Evolutionary conservation across 30 jellyfish, hydroid and myxozoan genomes (phyloP).

Genomic region (Sanderia malayensis): DNA sequence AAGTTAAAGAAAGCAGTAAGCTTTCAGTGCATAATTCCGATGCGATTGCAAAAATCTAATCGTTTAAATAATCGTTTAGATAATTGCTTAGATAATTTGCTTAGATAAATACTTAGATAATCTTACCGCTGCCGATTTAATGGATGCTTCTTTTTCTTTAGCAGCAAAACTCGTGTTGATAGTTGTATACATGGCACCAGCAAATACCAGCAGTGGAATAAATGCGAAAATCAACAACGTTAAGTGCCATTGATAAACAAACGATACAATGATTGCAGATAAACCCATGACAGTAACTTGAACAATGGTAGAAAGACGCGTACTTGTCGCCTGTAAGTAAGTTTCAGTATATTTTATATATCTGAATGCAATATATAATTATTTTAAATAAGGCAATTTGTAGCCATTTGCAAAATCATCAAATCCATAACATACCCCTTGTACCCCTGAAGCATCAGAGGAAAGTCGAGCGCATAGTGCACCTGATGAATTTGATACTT

Average conservation of each 20-base stretch:
- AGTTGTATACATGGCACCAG: slow-evolving; percentile 90
- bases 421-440: slow-evolving; percentile 59
- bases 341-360: background rate
- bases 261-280: slow-evolving; percentile 73
- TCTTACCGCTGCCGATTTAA: slow-evolving; percentile 76
- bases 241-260: slow-evolving; percentile 70
- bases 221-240: slow-evolving; percentile 76
- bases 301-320: slow-evolving; percentile 71
- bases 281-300: slow-evolving; percentile 93
- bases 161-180: slow-evolving; percentile 87
- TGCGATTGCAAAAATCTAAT: too few relatives aligned
- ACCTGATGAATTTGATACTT: slow-evolving; percentile 74
- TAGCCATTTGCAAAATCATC: background rate
- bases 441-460: slow-evolving; percentile 84
- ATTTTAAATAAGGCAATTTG: background rate
- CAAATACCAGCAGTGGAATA: slow-evolving; percentile 68
- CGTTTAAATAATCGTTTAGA: too few relatives aligned
- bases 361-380: background rate
- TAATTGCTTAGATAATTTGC: too few relatives aligned
- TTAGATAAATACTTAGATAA: too few relatives aligned
- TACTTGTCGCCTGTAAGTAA: slow-evolving; percentile 81
- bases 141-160: slow-evolving; percentile 53
- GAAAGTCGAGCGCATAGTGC: slow-evolving; percentile 82
- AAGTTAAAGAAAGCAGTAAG: background rate
- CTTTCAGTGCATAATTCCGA: too few relatives aligned